These are phyloP conservation scores for Pungitius pungitius DNA, from an alignment of 2,113 vertebrate species.

Conservation along the genomic window DNA sequence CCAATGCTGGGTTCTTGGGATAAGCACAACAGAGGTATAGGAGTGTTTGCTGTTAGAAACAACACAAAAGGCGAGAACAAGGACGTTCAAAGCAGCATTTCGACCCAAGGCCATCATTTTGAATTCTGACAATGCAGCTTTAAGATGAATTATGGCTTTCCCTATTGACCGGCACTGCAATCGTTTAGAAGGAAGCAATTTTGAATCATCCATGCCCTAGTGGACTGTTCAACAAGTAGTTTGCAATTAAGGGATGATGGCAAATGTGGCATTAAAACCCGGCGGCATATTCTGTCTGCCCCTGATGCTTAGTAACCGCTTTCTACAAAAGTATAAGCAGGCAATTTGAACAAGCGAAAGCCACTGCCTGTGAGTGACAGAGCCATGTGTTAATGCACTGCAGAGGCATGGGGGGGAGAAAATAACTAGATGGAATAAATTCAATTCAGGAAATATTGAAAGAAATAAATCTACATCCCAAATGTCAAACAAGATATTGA, in stretches of 20 bases:
- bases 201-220: conserved; percentile 61
- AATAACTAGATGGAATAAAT: conserved; percentile 58
- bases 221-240: conserved; percentile 76
- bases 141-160: conserved; percentile 20
- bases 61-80: neutral
- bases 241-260: conserved; percentile 68
- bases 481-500: conserved; percentile 69
- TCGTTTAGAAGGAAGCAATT: conserved; percentile 67
- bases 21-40: too few species aligned
- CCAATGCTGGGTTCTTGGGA: too few species aligned
- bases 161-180: conserved; percentile 47
- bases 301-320: conserved; percentile 38
- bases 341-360: conserved; percentile 59
- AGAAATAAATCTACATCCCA: conserved; percentile 63
- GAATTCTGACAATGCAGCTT: conserved; percentile 42
- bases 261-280: conserved; percentile 63
- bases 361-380: conserved; percentile 61
- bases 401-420: conserved; percentile 16
- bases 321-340: conserved; percentile 53
- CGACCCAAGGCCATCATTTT: conserved; percentile 21
- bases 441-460: conserved; percentile 47
- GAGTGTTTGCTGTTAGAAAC: too few species aligned
- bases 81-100: neutral
- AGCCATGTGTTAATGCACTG: conserved; percentile 48
- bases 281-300: conserved; percentile 59